Conservation (phyloP, 2,113 vertebrate genomes). For the Halichoerus grypus region DNA sequence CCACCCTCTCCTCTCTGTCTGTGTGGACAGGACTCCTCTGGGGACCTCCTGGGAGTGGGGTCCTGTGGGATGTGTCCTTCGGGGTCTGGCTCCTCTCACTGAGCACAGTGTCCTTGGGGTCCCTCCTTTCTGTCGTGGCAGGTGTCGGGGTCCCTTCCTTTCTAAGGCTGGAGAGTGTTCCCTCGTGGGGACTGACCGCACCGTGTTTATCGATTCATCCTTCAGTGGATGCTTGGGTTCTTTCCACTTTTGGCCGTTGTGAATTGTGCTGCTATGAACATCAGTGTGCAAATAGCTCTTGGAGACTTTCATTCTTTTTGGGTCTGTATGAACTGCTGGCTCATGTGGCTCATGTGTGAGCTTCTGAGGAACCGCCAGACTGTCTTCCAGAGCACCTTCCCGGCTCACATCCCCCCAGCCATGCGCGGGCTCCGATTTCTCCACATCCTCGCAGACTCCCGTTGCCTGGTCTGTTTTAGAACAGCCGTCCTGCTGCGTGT, state of each 20-base stretch:
- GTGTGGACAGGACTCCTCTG: not conserved
- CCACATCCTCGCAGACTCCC: not conserved
- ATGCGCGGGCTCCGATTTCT: accelerated
- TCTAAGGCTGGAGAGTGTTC: accelerated
- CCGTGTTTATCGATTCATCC: accelerated
- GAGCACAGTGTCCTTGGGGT: not conserved
- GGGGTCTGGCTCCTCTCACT: not conserved
- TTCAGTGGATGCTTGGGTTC: not conserved
- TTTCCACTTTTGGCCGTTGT: accelerated
- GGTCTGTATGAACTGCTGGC: accelerated
- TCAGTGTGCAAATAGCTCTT: not conserved
- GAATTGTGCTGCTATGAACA: not conserved
- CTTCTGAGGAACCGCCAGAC: not conserved
- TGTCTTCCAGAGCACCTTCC: not conserved
- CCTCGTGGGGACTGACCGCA: accelerated
- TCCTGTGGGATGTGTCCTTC: not conserved
- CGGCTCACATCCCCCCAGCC: not conserved
- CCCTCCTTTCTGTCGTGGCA: accelerated
- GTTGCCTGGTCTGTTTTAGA: not conserved
- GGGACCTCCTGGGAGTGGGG: not conserved
- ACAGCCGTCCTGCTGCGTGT: accelerated
- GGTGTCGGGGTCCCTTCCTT: accelerated
- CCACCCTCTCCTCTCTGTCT: not conserved
- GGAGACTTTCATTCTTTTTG: no score
- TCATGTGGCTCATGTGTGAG: no score